A percentile compares a stretch with the other conserved stretches of the same genome.
Conservation (phyloP, 2,797 vertebrate genomes). For the Rachycentron canadum region DNA sequence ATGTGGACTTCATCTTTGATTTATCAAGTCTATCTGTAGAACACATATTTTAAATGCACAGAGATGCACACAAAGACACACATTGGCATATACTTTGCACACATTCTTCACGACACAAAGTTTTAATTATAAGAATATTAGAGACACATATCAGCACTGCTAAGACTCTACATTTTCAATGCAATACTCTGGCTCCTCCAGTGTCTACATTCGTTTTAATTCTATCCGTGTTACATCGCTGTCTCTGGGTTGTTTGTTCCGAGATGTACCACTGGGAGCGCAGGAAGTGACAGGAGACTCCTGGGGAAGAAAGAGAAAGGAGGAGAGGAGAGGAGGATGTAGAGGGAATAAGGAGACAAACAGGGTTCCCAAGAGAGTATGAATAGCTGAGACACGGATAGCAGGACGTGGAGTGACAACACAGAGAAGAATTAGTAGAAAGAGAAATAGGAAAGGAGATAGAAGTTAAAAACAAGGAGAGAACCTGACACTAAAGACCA, state of each 20-base stretch:
- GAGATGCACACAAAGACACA: conserved; percentile 21
- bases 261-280: conserved; percentile 65
- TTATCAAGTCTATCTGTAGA: conserved; percentile 56
- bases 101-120: not conserved
- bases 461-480: conserved; percentile 61
- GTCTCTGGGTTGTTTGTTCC: conserved; percentile 71
- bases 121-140: conserved; percentile 45
- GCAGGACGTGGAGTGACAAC: conserved; percentile 71
- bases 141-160: conserved; percentile 18
- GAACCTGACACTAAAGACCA: conserved; percentile 58
- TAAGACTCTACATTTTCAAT: conserved; percentile 42
- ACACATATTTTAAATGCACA: conserved; percentile 42
- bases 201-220: conserved; percentile 57
- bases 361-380: conserved; percentile 68
- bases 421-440: conserved; percentile 70
- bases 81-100: not conserved
- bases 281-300: conserved; percentile 77
- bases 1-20: conserved; percentile 56
- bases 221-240: conserved; percentile 58
- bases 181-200: conserved; percentile 45
- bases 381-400: conserved; percentile 71
- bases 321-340: conserved; percentile 52
- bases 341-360: conserved; percentile 76
- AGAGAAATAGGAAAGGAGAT: conserved; percentile 47
- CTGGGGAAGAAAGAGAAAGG: conserved; percentile 62